Percentiles rank a stretch among this genome's conserved stretches.
These are phyloP conservation scores for Phrynocephalus vlangalii DNA, from an alignment of 2,797 vertebrate genomes.

Conservation along the genomic window DNA sequence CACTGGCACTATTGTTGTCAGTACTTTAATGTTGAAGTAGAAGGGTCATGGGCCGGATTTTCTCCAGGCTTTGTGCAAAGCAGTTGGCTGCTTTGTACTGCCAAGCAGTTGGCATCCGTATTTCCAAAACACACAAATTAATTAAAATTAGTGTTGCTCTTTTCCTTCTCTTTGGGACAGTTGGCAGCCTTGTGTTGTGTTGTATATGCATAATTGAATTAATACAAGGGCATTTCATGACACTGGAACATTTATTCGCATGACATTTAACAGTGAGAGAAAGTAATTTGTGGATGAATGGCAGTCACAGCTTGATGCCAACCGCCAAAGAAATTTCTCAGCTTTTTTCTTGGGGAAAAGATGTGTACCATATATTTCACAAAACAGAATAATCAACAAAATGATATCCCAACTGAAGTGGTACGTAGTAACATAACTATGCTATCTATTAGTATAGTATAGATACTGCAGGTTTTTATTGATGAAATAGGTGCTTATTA, in stretches of 20 bases:
- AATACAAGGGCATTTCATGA: not conserved
- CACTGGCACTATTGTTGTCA: slow-evolving; percentile 35
- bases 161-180: not conserved
- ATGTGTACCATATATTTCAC: not conserved
- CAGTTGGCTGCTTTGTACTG: not conserved
- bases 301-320: not conserved
- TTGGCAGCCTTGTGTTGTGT: not conserved
- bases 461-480: not conserved
- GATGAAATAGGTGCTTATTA: too few species aligned
- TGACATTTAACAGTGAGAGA: not conserved
- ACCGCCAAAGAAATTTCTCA: too few species aligned
- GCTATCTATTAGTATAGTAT: too few species aligned
- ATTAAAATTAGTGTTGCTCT: not conserved
- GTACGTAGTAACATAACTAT: not conserved
- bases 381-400: not conserved
- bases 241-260: not conserved
- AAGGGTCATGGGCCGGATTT: not conserved
- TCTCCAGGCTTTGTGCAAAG: not conserved
- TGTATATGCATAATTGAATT: not conserved
- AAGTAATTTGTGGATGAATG: not conserved
- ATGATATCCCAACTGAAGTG: too few species aligned
- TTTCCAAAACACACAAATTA: not conserved
- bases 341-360: not conserved
- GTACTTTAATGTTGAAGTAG: not conserved
- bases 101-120: not conserved